Evolutionary conservation across 2,113 vertebrate genomes (phyloP), one percentile per base, ranked within the genome.

Genomic region (Bostrychus sinensis): DNA sequence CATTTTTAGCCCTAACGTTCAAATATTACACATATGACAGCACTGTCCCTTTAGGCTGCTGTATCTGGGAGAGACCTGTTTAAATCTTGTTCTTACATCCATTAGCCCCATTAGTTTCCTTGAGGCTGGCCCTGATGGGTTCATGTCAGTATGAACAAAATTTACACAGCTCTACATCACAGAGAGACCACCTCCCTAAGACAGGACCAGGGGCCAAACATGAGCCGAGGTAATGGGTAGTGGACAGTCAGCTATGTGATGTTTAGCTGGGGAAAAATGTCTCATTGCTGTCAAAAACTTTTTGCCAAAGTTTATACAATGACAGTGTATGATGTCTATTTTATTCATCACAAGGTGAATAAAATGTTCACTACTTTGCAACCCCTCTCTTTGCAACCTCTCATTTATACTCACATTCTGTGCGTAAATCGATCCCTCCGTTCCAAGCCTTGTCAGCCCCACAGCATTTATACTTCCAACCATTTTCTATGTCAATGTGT

Each of bases 91-190:
- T 28, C 57, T 34, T 2, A 8, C 25, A 9, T 38, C 39, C 42
- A 34, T 64, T 3, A 22, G 16, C 43, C 53, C 22, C 55, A 54
- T 54, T 20, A 28, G 30, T 37, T 48, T 38, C 37, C 43, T 36
- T 48, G 34, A 39, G 59, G 42, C 26, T 45, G 2, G 4, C 16
- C 13, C 19, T 64, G 34, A 42, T 36, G 55, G 12, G 36, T 37
- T 54, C 25, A 23, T 9, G 8, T 61, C 17, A 39, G 4, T 0
- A 32, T 8, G 16, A 17, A 13, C 43, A 22, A n/a, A 23, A 51
- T 51, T 51, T 51, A 51, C 48, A 28, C 48, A 3, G 25, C 48
- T 16, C 48, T 51, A 8, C 25, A 28, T 51, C 48, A 51, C 25
- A 1, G 25, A 4, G 30, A 32, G 14, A 51, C 25, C 25, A 38